phyloP scores from a whole-genome alignment of 2,888 invertebrate genomes.

The Lymantria dispar region DNA sequence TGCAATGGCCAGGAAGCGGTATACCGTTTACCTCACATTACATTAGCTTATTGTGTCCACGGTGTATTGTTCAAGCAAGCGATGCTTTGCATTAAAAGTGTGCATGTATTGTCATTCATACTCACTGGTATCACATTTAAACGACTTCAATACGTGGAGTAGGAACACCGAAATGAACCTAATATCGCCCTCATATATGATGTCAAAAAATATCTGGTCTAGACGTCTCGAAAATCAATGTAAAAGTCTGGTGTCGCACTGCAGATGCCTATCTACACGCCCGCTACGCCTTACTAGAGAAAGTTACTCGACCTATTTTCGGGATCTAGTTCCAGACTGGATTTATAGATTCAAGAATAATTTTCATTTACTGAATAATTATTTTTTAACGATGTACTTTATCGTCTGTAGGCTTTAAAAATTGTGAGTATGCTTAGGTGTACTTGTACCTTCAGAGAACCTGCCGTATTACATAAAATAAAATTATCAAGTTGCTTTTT shows the following conservation, averaged over 20 bases:
- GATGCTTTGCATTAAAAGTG: slow-evolving; percentile 58
- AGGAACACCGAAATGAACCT: too few relatives aligned
- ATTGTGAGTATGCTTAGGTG: too few relatives aligned
- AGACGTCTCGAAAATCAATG: slow-evolving; percentile 56
- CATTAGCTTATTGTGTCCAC: slow-evolving; percentile 64
- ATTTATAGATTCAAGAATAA: neutral
- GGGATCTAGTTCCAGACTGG: slow-evolving; percentile 26
- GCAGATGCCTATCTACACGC: slow-evolving; percentile 57
- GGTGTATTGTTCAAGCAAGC: slow-evolving; percentile 57
- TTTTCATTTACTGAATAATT: too few relatives aligned
- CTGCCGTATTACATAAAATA: too few relatives aligned
- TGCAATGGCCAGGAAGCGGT: slow-evolving; percentile 56
- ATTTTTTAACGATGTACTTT: too few relatives aligned
- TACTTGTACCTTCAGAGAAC: too few relatives aligned
- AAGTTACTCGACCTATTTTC: slow-evolving; percentile 53
- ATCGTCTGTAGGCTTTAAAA: too few relatives aligned
- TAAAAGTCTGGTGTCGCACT: slow-evolving; percentile 62
- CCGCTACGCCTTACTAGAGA: slow-evolving; percentile 40
- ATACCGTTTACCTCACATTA: slow-evolving; percentile 70
- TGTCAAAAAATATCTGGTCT: slow-evolving; percentile 10
- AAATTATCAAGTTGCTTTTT: too few relatives aligned
- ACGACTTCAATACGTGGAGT: too few relatives aligned
- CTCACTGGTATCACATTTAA: slow-evolving; percentile 18
- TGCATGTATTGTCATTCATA: slow-evolving; percentile 33
- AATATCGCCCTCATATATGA: neutral